Evolutionary conservation across 2,797 vertebrate genomes (phyloP), one percentile per base, ranked within the genome.

Genomic region (Hipposideros larvatus): DNA sequence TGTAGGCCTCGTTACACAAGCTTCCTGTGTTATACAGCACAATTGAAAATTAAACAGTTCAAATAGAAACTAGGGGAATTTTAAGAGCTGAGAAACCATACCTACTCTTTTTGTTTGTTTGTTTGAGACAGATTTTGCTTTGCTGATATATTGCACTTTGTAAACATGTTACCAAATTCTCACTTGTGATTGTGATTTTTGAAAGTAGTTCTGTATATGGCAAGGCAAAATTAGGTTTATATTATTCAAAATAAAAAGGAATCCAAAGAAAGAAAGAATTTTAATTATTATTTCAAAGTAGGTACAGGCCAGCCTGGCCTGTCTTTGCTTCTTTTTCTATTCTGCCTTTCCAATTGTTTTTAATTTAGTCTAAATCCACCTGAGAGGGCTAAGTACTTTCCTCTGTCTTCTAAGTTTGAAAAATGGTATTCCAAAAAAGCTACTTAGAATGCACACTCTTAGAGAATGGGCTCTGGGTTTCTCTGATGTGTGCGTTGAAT

Each of bases 141-240:
- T 92, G 53, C 18, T 80, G 37, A 71, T 74, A 65, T 66, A 22
- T 51, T 89, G 80, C 6, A 21, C 9, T 89, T 90, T 77, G 48
- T 88, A 89, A 96, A 86, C n/a, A 92, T 90, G 75, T 88, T 73
- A 82, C 34, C 74, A 70, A 26, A 28, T 53, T 96, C 87, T 88
- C 61, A 48, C 37, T 73, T 74, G n/a, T 48, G 2, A 7, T 6
- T 86, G 5, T 85, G 26, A 70, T 55, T 84, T 83, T 74, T 61
- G 8, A 66, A 87, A 57, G 63, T 85, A 75, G n/a, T 53, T 77
- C 11, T 90, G 65, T n/a, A 46, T 48, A 15, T 91, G 21, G 57
- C 61, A 92, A 75, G 19, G 26, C 51, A 89, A 94, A 95, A n/a
- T 8, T 71, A 61, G 9, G 11, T 75, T 92, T 89, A 73, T 65